Conservation (phyloP, 2,888 invertebrate species). For the Magallana nippona region DNA sequence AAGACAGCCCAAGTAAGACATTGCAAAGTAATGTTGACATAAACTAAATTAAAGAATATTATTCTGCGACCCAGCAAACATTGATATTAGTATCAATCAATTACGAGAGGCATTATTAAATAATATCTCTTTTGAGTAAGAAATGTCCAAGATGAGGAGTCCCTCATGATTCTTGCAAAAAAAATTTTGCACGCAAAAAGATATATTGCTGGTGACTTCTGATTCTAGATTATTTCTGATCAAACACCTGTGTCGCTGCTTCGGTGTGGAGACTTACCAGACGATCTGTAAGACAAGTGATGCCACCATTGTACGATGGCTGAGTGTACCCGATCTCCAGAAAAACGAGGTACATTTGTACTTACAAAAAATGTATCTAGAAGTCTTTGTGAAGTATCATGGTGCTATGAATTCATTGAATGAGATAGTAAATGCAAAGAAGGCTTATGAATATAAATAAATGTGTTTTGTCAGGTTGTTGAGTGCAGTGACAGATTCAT, state of each 20-base stretch:
- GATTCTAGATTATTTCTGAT: conserved; percentile 66
- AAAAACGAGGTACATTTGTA: conserved; percentile 44
- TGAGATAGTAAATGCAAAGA: neutral
- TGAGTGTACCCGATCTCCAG: conserved; percentile 44
- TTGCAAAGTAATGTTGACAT: too few relatives aligned
- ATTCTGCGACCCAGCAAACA: too few relatives aligned
- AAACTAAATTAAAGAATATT: too few relatives aligned
- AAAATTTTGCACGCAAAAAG: too few relatives aligned
- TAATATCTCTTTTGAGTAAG: too few relatives aligned
- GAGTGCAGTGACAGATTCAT: conserved; percentile 67
- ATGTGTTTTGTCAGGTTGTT: conserved; percentile 52
- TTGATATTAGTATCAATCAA: too few relatives aligned
- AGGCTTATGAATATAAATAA: neutral
- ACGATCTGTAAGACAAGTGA: conserved; percentile 47
- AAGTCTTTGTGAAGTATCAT: too few relatives aligned
- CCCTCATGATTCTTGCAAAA: too few relatives aligned
- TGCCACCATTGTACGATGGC: conserved; percentile 50
- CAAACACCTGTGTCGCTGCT: conserved; percentile 66
- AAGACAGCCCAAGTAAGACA: conserved; percentile 57
- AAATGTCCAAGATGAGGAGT: too few relatives aligned
- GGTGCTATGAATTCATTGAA: too few relatives aligned
- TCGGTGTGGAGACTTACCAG: conserved; percentile 66
- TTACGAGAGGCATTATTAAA: too few relatives aligned
- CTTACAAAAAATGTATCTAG: too few relatives aligned
- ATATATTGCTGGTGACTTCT: neutral